Base-by-base conservation (phyloP, 2,888 invertebrate genomes). In the Timema podura region DNA sequence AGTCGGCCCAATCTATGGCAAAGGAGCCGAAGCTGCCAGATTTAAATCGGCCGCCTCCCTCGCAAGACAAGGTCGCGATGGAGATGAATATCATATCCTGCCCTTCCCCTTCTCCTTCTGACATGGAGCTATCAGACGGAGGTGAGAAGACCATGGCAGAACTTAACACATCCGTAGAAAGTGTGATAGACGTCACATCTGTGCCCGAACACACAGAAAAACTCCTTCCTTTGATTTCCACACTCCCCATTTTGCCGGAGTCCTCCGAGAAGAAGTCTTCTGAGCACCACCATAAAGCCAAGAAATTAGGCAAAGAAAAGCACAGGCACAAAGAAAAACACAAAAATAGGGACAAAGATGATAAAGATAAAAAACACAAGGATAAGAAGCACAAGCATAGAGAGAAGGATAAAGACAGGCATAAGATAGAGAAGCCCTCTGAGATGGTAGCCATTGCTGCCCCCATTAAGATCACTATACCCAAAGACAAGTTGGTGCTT, bases 301-400 rank as follows among this genome's bases (percentile, higher is more conserved):
- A 74, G 68, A 73, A 74, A 66, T 73, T 74, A 57, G 73, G 73
- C 57, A 74, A 74, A 59, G 71, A 73, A 47, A 73, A 74, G 59
- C 68, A 73, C 51, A 73, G 74, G 70, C 71, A 75, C 47, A 75
- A 73, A 66, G 69, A 74, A 54, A 75, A 74, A 64, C 75, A 75
- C 13, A 75, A 74, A 59, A 71, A 73, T 11, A 74, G 90, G 80
- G 89, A 90, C 76, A 91, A 91, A 79, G 88, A 88, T 2, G 87
- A 87, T 72, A 74, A 64, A n/a, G 69, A 73, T 48, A 75, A 74
- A 67, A 73, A 74, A 66, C 73, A 75, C 54, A 74, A 73, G 65
- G 74, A 74, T 54, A 70, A 73, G 45, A 73, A 74, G 59, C 68
- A 73, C 51, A 73, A 75, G 70, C 71, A 75, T 46, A 75, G 72